Evolutionary conservation across 2,113 vertebrate genomes (phyloP).

Genomic region (Hypomesus transpacificus): DNA sequence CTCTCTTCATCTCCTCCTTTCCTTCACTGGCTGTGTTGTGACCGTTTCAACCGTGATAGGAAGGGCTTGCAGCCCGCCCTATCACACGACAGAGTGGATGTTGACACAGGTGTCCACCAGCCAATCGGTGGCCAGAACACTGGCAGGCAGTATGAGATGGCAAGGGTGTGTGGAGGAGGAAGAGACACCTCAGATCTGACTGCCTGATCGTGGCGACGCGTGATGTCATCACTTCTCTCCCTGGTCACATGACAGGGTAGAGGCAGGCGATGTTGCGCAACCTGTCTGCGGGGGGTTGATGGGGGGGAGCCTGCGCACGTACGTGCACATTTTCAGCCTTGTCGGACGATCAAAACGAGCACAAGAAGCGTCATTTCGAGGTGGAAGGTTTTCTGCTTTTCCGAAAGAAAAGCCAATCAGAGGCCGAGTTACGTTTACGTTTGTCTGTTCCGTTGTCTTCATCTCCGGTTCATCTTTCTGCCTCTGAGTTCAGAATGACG

Average conservation of each 20-base stretch:
- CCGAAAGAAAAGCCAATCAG: constrained; percentile 33
- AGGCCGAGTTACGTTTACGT: constrained; percentile 50
- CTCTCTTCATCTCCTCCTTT: constrained; percentile 11
- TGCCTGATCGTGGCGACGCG: constrained; percentile 10
- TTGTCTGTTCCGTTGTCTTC: constrained; percentile 53
- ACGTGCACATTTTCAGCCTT: constrained; percentile 71
- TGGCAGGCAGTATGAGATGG: constrained; percentile 9
- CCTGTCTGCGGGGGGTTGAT: constrained; percentile 13
- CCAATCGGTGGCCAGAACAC: constrained; percentile 52
- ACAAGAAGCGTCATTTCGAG: constrained; percentile 80
- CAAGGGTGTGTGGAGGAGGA: constrained; percentile 17
- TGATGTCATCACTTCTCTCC: constrained; percentile 1
- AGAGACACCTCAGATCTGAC: constrained; percentile 24
- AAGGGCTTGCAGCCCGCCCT: constrained; percentile 17
- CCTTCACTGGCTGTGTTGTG: neutral
- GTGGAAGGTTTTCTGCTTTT: constrained; percentile 69
- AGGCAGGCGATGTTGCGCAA: constrained; percentile 17
- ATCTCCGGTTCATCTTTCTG: constrained; percentile 61
- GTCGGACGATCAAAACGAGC: constrained; percentile 84
- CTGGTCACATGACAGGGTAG: constrained; percentile 13
- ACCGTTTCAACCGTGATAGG: neutral
- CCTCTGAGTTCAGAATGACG: constrained; percentile 49
- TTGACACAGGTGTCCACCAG: constrained; percentile 37
- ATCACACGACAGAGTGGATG: constrained; percentile 35
- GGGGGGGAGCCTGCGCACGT: constrained; percentile 30